Evolutionary conservation across 1,140 invertebrate species (phyloP), one percentile per base, ranked within the genome.

Genomic region (Drosophila funebris): DNA sequence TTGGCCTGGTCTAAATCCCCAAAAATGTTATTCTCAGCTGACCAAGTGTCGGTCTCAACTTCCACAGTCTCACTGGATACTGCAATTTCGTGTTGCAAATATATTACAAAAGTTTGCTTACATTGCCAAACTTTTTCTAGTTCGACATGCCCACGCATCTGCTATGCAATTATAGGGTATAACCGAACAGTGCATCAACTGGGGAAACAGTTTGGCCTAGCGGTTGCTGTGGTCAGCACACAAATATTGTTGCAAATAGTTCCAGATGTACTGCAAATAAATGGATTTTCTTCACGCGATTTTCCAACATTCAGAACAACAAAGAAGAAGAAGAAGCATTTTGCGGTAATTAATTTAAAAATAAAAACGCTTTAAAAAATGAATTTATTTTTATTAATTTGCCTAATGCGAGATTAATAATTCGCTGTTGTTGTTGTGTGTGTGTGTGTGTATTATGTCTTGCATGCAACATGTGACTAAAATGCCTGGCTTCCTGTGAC

Each of bases 381-480:
- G n/a, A n/a, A n/a, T n/a, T n/a, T n/a, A n/a, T n/a, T n/a, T n/a
- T n/a, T n/a, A n/a, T n/a, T n/a, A n/a, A n/a, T n/a, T n/a, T n/a
- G n/a, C n/a, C n/a, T n/a, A n/a, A n/a, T n/a, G n/a, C n/a, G n/a
- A n/a, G 73, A 84, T 84, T 79, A 85, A 84, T 84, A 80, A 80
- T 75, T 22, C 31, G 3, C 11, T 36, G 9, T 24, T 18, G n/a
- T n/a, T n/a, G n/a, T n/a, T n/a, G n/a, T n/a, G n/a, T n/a, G n/a
- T n/a, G n/a, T n/a, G n/a, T n/a, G n/a, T n/a, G n/a, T n/a, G n/a
- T n/a, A n/a, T 33, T 18, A 13, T 5, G 4, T 48, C 11, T 37
- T 43, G 22, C 18, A 27, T 67, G 80, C 80, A 84, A 76, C 80
- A 84, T 76, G 76, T 73, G 54, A 54, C 71, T 36, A 62, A 67